Evolutionary conservation across 2,888 invertebrate genomes (phyloP).

Genomic region (Pseudococcus longispinus): DNA sequence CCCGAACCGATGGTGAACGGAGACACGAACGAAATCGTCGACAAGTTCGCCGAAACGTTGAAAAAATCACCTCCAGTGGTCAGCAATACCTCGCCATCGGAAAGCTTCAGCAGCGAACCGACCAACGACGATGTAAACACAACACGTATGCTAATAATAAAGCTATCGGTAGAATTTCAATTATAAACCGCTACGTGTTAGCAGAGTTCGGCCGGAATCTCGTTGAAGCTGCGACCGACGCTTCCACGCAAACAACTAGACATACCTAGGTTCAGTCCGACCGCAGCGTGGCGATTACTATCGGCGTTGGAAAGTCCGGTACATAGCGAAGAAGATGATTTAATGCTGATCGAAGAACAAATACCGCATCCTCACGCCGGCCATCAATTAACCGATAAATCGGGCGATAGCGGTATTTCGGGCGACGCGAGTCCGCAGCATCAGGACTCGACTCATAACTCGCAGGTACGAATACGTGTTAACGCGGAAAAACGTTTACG

Average conservation of each 20-base stretch:
- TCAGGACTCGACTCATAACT: constrained; percentile 61
- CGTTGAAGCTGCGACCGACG: constrained; percentile 77
- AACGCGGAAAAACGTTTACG: constrained; percentile 22
- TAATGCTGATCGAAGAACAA: constrained; percentile 66
- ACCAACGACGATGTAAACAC: constrained; percentile 58
- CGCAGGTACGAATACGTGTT: constrained; percentile 60
- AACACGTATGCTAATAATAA: not conserved
- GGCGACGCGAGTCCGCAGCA: constrained; percentile 72
- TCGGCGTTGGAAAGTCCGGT: constrained; percentile 67
- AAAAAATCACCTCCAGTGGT: constrained; percentile 59
- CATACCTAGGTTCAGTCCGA: constrained; percentile 81
- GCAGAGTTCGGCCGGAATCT: constrained; percentile 64
- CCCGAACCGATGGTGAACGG: constrained; percentile 57
- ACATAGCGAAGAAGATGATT: constrained; percentile 61
- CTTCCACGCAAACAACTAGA: constrained; percentile 79
- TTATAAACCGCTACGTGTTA: not conserved
- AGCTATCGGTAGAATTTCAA: not conserved
- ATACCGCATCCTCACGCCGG: constrained; percentile 61
- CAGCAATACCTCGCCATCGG: constrained; percentile 62
- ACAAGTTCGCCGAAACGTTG: constrained; percentile 62
- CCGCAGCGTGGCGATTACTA: constrained; percentile 81
- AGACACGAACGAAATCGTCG: constrained; percentile 61
- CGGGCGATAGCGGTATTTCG: constrained; percentile 84
- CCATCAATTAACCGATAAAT: constrained; percentile 70
- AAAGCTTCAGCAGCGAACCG: constrained; percentile 60